Base-by-base conservation (phyloP, 92 coral and sea anemone genomes). In the Siderastrea radians region DNA sequence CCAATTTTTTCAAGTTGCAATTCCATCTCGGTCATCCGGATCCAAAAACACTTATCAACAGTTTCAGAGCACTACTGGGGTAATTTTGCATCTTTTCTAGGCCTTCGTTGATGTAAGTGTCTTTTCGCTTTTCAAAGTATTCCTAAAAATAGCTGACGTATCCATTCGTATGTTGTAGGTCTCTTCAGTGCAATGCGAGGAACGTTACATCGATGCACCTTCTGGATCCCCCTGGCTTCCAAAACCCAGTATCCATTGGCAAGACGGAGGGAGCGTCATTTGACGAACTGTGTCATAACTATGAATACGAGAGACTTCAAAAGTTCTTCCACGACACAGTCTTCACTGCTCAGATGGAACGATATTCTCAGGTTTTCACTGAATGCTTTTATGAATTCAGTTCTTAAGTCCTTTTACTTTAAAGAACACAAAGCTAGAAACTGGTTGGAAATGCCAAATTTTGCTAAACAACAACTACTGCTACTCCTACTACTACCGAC, bases 301-400 rank as follows among this genome's bases (percentile, higher is more conserved):
- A 97, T 48, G 97, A 95, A 89, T 89, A 90, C 72, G 99, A 97
- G 83, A 92, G 99, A 54, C 93, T 97, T 19, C 99, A 97, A 74
- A 97, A 97, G 91, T 97, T 97, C 90, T 97, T 97, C 93, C 99
- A 97, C n/a, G 94, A 92, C 81, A 97, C 98, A 11, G 98, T 97
- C 47, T 97, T 97, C 79, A 89, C 94, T 2, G 90, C 92, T 45
- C 99, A 97, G 63, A 88, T 97, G 93, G 99, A 97, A 55, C 82
- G 99, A 85, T 97, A 97, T 77, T 86, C 90, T 44, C 99, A 97
- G 94, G 98, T 95, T 61, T 52, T 12, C 6, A 8, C 43, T 11
- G 59, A 7, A 16, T 43, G 17, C 51, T 12, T 17, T 49, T 7
- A 59, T 11, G 63, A 7, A 15, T 13, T 5, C 38, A 26, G 38